Evolutionary conservation across 2,113 vertebrate genomes (phyloP), one percentile per base, ranked within the genome.

Genomic region (Pterocles burchelli): DNA sequence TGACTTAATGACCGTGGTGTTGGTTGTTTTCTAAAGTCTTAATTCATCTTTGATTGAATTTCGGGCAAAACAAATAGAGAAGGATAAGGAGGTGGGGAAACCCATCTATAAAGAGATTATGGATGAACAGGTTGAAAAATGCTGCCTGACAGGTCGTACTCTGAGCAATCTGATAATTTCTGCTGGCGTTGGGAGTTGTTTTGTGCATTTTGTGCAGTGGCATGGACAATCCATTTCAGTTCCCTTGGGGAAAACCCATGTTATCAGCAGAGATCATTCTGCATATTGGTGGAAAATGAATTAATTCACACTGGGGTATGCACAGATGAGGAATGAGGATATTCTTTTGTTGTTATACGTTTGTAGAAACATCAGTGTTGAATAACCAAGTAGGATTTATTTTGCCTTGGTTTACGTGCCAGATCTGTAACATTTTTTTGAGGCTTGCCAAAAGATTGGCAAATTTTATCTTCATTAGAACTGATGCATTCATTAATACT

Each of bases 1-100:
- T 11, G 36, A 70, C 78, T 86, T 43, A 41, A 90, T 93, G 97
- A 89, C 77, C 83, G 13, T 49, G 36, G 36, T 78, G 96, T 94
- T 57, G 95, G 88, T 97, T 97, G 98, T 96, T 98, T 98, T 98
- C 93, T 82, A 72, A 96, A 96, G 68, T 94, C 97, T 98, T 98
- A 98, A 99, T 99, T 98, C 96, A 97, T 94, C 98, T 98, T 97
- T 98, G 98, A 99, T 98, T 98, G 98, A 98, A 99, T 98, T 98
- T 54, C 83, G 52, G 95, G 58, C 97, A 96, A 98, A 97, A 97
- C 97, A 98, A 97, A 97, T 96, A 90, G 62, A 86, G 93, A 90
- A 70, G 95, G 95, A 97, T 94, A 88, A 96, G 97, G 97, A 97
- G 88, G 94, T 96, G 96, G 96, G 90, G 34, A 89, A 94, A 74